Evolutionary conservation across 1,140 invertebrate species (phyloP), one percentile per base, ranked within the genome.

Genomic region (Drosophila ananassae): DNA sequence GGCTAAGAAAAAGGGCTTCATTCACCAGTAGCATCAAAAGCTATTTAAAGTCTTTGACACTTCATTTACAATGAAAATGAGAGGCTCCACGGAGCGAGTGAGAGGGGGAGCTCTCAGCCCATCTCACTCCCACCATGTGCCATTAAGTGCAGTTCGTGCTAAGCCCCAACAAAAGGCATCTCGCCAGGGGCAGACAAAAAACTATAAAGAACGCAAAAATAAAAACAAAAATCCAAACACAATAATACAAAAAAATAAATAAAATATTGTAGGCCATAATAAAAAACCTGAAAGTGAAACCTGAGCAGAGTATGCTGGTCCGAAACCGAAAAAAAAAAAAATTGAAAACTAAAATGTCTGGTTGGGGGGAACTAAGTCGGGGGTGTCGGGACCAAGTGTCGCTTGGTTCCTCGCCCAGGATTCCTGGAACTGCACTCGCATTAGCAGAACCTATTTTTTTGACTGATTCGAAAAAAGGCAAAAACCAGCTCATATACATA

Each of bases 11-110:
- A 79, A 87, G 83, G 69, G 76, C 79, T 87, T 82, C 83, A 89
- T 87, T 89, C 83, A 78, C 50, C 82, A 83, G 83, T 77, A 83
- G 79, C 83, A 89, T 89, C 76, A 89, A 89, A 89, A 89, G 79
- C 83, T 77, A 89, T 89, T 89, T 89, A 89, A 84, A 89, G 76
- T 89, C 83, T 89, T 89, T 89, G 83, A 89, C 83, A 89, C 83
- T 89, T 89, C 83, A 89, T 89, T 89, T 89, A 89, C 78, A 89
- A 89, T 83, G 83, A 89, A 89, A 89, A 83, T 77, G 77, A 77
- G 80, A 79, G 79, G 67, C 58, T 48, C 54, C 57, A 51, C 48
- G 32, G 21, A 48, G 67, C 41, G 22, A 37, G 37, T 6, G 12
- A n/a, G 13, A 32, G 60, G 2, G 44, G 10, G 9, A 28, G 10